Conservation (phyloP, 2,113 vertebrate species). For the Climacteris rufus region DNA sequence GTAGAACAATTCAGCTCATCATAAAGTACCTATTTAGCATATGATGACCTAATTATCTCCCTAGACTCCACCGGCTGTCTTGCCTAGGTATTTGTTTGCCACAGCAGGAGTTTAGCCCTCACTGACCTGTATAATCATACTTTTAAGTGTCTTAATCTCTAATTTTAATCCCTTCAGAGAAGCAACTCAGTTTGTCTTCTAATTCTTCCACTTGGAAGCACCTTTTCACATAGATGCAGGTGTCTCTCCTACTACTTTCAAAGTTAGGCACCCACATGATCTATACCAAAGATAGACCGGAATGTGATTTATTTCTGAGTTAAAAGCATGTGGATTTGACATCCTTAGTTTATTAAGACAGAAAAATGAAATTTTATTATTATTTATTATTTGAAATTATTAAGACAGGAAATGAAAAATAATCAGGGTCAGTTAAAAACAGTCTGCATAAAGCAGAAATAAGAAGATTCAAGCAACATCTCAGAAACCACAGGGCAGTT, state of each 20-base stretch:
- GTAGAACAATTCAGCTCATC: background rate
- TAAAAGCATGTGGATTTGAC: background rate
- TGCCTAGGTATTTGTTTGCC: background rate
- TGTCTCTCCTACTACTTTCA: background rate
- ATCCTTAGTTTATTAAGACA: background rate
- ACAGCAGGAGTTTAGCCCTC: background rate
- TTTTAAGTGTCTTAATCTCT: background rate
- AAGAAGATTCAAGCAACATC: background rate
- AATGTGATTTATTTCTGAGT: background rate
- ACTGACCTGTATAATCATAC: background rate
- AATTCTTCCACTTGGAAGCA: background rate
- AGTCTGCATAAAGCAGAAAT: background rate
- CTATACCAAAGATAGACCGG: background rate
- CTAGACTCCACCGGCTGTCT: background rate
- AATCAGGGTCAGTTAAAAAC: background rate
- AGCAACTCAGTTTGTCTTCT: background rate
- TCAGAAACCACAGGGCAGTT: background rate
- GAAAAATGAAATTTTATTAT: too few species aligned
- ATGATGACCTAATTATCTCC: background rate
- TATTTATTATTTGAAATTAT: too few species aligned
- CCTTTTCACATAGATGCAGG: background rate
- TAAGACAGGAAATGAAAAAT: background rate
- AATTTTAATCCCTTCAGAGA: background rate
- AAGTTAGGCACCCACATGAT: background rate
- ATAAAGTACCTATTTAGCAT: background rate